Base-by-base conservation (phyloP, 2,888 invertebrate species). In the Lampropteryx suffumata region DNA sequence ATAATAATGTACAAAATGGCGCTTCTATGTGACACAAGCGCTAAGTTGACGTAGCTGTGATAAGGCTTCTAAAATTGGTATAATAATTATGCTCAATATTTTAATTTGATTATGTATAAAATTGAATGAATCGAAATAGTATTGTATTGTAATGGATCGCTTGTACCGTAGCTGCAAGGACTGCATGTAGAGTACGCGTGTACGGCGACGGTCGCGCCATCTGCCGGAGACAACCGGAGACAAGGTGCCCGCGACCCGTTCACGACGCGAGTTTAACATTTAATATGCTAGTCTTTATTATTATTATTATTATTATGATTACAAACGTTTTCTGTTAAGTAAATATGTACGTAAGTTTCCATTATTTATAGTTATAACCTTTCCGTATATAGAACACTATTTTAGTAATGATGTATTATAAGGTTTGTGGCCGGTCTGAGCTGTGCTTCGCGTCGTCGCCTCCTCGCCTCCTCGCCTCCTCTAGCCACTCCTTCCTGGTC, bases 201-300 rank as follows among this genome's bases (percentile, higher is more conserved):
- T 17, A 4, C 17, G 17, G 17, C 17, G 3, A 17, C 17, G 17
- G 17, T n/a, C 17, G 17, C 17, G 17, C 3, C 17, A 4, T 4
- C 17, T 4, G 17, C 17, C 3, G 17, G 3, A 2, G 17, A 17
- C 17, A 17, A n/a, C n/a, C n/a, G n/a, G n/a, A n/a, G n/a, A n/a
- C n/a, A n/a, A n/a, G n/a, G n/a, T n/a, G n/a, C n/a, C n/a, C n/a
- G n/a, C 21, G 21, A 21, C 5, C 21, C 3, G 5, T 21, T 5
- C 3, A 21, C 3, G 21, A 21, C 2, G 29, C 43, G 35, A 33
- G 71, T 73, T 67, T 73, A 72, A 82, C 72, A 79, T 78, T 82
- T 82, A 86, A 76, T 89, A 88, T 90, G 88, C 90, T 90, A 90
- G 90, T 90, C 90, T 89, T 82, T 84, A 84, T 79, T 76, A 81